A percentile compares a stretch with the other conserved stretches of the same genome.
Conservation (phyloP, 2,113 vertebrate genomes). For the Oreochromis tanganicae region DNA sequence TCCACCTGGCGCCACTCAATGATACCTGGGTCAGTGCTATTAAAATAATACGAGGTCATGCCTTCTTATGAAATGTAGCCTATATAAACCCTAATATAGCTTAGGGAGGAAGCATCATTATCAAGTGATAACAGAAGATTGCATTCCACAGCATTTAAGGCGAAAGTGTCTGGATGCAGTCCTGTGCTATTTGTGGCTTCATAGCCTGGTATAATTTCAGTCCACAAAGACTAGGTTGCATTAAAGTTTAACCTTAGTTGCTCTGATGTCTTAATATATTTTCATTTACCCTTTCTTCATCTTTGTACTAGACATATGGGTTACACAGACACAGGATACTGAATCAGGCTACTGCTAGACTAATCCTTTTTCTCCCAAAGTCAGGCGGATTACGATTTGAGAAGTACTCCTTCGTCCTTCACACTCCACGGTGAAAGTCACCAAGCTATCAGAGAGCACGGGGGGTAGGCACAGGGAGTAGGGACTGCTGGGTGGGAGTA, state of each 20-base stretch:
- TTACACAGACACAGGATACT: constrained; percentile 5
- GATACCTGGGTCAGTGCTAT: constrained; percentile 15
- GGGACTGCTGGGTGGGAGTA: not conserved
- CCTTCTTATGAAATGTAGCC: not conserved
- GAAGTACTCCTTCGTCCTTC: constrained; percentile 50
- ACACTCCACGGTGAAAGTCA: constrained; percentile 56
- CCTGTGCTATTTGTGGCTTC: constrained; percentile 5
- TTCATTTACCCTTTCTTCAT: not conserved
- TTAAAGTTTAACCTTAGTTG: not conserved
- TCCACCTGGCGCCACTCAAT: not conserved
- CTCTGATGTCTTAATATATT: constrained; percentile 1
- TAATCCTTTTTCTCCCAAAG: constrained; percentile 50
- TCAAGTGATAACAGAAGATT: not conserved
- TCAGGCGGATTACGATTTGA: constrained; percentile 52
- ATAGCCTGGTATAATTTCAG: not conserved
- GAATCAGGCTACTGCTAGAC: not conserved
- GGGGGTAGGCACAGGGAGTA: not conserved
- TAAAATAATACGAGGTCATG: constrained; percentile 14
- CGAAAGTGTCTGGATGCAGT: not conserved
- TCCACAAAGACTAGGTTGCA: not conserved
- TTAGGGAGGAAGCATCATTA: not conserved
- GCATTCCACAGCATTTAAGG: not conserved
- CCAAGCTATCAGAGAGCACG: not conserved
- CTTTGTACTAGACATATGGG: not conserved
- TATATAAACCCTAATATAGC: not conserved